Conservation (phyloP, 2,888 invertebrate species). For the Latrodectus elegans region DNA sequence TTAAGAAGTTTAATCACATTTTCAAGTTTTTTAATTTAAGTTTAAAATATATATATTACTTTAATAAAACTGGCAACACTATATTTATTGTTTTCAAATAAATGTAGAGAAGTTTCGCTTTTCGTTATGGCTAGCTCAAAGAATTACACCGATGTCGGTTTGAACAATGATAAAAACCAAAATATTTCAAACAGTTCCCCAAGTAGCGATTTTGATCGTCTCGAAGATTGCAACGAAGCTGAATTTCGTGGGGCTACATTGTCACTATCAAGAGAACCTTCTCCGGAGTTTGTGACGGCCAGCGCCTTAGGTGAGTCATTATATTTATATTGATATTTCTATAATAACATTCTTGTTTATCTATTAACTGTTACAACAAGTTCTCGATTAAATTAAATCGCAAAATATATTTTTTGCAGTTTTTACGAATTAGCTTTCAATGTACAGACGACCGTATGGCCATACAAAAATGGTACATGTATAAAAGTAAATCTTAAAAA, state of each 20-base stretch:
- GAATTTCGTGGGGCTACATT: slow-evolving; percentile 70
- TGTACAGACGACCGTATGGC: too few species aligned
- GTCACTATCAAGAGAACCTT: slow-evolving; percentile 68
- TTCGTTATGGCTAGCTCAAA: slow-evolving; percentile 54
- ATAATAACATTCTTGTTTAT: neutral
- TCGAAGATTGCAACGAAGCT: slow-evolving; percentile 70
- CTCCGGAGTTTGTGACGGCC: slow-evolving; percentile 40
- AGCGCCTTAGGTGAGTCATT: slow-evolving; percentile 34
- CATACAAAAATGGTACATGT: too few species aligned
- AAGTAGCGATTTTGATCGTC: slow-evolving; percentile 68
- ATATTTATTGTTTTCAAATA: slow-evolving; percentile 41
- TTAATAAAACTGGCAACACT: slow-evolving; percentile 19
- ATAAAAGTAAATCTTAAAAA: too few species aligned
- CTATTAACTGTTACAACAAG: too few species aligned
- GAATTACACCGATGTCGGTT: slow-evolving; percentile 59
- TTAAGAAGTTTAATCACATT: neutral
- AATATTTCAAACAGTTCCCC: slow-evolving; percentile 51
- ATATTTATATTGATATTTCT: neutral
- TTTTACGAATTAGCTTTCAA: too few species aligned
- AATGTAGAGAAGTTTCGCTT: slow-evolving; percentile 7
- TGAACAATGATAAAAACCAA: slow-evolving; percentile 44
- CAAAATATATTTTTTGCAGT: too few species aligned
- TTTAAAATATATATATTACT: neutral
- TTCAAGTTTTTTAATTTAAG: neutral
- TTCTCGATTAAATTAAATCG: too few species aligned